Conservation (phyloP, 2,888 invertebrate species). For the Nymphalis c-album region DNA sequence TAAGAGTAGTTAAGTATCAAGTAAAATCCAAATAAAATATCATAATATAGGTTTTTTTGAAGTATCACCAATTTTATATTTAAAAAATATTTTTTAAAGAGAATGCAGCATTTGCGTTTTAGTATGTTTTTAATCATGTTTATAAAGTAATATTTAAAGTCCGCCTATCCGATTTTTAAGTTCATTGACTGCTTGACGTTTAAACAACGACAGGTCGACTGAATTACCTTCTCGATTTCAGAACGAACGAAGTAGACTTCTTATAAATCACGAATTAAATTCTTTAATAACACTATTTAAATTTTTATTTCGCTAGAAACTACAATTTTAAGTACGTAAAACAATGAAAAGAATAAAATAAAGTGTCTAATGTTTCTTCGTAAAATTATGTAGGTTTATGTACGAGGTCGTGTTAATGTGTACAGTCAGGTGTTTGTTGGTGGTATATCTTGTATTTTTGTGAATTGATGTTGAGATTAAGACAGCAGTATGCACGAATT, state of each 20-base stretch:
- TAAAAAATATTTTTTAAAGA: too few relatives aligned
- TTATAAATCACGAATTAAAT: slow-evolving; percentile 44
- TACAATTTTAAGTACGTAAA: slow-evolving; percentile 28
- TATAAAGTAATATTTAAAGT: not conserved
- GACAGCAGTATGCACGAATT: slow-evolving; percentile 90
- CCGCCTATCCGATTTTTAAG: slow-evolving; percentile 25
- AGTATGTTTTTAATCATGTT: too few relatives aligned
- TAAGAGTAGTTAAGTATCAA: too few relatives aligned
- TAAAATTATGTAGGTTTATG: slow-evolving; percentile 31
- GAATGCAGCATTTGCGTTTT: too few relatives aligned
- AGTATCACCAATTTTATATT: too few relatives aligned
- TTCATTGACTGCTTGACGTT: slow-evolving; percentile 45
- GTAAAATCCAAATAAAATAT: too few relatives aligned
- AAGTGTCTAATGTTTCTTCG: slow-evolving; percentile 36
- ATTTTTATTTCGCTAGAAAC: slow-evolving; percentile 43
- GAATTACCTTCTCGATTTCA: slow-evolving; percentile 44
- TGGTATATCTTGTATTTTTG: slow-evolving; percentile 41
- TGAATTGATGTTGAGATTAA: slow-evolving; percentile 38
- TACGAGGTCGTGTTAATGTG: slow-evolving; percentile 51
- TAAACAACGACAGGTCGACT: slow-evolving; percentile 34
- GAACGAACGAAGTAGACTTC: slow-evolving; percentile 51
- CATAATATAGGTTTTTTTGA: too few relatives aligned
- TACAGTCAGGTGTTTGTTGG: slow-evolving; percentile 46
- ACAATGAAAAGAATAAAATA: slow-evolving; percentile 31
- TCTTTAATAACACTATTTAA: slow-evolving; percentile 45